These are phyloP conservation scores for Psephotus haematonotus DNA, from an alignment of 2,113 vertebrate species.

Conservation along the genomic window DNA sequence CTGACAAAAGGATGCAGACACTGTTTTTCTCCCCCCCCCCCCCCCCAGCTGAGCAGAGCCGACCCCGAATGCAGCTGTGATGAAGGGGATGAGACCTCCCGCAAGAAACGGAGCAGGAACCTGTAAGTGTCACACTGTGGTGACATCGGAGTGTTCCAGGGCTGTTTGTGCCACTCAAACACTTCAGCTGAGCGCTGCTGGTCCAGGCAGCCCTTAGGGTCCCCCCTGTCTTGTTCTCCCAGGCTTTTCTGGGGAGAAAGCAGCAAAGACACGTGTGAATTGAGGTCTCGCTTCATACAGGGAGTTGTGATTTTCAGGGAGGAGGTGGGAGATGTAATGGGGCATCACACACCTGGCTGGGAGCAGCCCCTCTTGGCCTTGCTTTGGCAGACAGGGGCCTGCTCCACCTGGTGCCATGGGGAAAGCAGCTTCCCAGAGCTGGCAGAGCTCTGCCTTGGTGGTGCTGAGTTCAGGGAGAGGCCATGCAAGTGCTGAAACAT, in stretches of 20 bases:
- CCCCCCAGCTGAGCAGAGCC: constrained; percentile 78
- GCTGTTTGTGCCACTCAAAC: neutral
- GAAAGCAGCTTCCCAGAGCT: neutral
- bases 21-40: no score
- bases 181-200: accelerated
- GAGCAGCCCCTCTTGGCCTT: neutral
- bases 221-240: accelerated
- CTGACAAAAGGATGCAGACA: no score
- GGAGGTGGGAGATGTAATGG: neutral
- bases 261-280: accelerated
- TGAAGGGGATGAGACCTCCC: constrained; percentile 74
- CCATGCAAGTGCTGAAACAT: neutral
- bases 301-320: neutral
- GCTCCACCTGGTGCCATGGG: neutral
- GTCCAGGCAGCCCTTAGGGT: neutral
- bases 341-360: neutral
- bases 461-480: neutral
- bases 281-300: neutral
- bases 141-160: neutral
- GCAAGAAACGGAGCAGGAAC: constrained; percentile 90
- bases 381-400: neutral
- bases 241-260: neutral
- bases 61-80: constrained; percentile 83
- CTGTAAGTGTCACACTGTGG: constrained; percentile 79
- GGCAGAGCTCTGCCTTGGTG: neutral